These are phyloP conservation scores for Apodemia hepburni DNA, from an alignment of 2,888 invertebrate genomes.

Conservation along the genomic window DNA sequence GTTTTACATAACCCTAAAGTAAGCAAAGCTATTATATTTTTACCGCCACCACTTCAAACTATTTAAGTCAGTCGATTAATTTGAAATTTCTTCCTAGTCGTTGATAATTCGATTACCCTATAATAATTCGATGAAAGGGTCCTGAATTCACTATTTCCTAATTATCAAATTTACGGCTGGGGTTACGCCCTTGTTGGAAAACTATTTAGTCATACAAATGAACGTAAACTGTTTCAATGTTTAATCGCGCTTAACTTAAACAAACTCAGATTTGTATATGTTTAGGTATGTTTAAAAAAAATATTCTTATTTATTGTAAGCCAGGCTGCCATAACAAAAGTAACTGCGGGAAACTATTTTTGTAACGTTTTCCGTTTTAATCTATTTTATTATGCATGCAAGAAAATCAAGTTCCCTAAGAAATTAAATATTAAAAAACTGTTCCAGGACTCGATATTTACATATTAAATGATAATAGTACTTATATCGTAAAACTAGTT, in stretches of 20 bases:
- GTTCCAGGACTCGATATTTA: too few species aligned
- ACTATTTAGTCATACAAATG: conserved; percentile 32
- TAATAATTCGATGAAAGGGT: conserved; percentile 53
- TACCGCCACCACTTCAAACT: neutral
- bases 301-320: neutral
- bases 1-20: neutral
- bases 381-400: too few species aligned
- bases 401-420: neutral
- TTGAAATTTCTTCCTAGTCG: conserved; percentile 43
- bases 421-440: too few species aligned
- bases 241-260: neutral
- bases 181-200: conserved; percentile 41
- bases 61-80: conserved; percentile 18
- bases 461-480: too few species aligned
- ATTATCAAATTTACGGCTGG: conserved; percentile 53
- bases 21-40: neutral
- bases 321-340: neutral
- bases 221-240: conserved; percentile 31
- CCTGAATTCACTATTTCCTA: conserved; percentile 74
- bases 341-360: neutral
- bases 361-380: too few species aligned
- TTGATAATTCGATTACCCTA: conserved; percentile 45
- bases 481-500: too few species aligned
- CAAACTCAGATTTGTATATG: neutral
- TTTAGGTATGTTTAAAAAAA: neutral